Percentiles rank a stretch among this genome's conserved stretches.
Conservation (phyloP, 1,140 invertebrate genomes). For the Pogonus chalceus region DNA sequence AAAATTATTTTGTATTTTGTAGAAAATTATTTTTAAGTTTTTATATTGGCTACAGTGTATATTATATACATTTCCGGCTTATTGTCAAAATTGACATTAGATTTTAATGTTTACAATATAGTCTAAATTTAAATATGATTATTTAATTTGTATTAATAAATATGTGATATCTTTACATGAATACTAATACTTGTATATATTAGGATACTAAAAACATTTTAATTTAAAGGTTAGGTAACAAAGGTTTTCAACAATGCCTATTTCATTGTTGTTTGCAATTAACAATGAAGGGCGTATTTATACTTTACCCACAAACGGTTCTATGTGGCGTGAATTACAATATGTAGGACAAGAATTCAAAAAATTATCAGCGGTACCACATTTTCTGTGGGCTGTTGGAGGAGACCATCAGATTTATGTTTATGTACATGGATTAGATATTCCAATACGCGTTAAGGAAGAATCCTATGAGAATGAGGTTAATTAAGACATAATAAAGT, state of each 20-base stretch:
- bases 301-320: slow-evolving; percentile 63
- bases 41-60: too few relatives aligned
- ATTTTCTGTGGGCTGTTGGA: slow-evolving; percentile 84
- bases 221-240: slow-evolving; percentile 6
- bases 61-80: too few relatives aligned
- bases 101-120: too few relatives aligned
- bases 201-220: slow-evolving; percentile 3
- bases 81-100: too few relatives aligned
- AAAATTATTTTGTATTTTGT: too few relatives aligned
- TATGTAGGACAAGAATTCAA: slow-evolving; percentile 80
- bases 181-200: too few relatives aligned
- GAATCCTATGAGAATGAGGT: slow-evolving; percentile 89
- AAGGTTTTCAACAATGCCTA: slow-evolving; percentile 45
- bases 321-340: slow-evolving; percentile 73
- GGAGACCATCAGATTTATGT: slow-evolving; percentile 86
- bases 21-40: too few relatives aligned
- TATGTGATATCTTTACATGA: too few relatives aligned
- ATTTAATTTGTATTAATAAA: too few relatives aligned
- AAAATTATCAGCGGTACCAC: slow-evolving; percentile 68
- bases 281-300: slow-evolving; percentile 82
- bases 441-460: slow-evolving; percentile 81
- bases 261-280: slow-evolving; percentile 69
- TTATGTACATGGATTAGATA: slow-evolving; percentile 76
- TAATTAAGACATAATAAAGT: slow-evolving; percentile 17
- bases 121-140: too few relatives aligned